These are phyloP conservation scores for Conus betulinus DNA, from an alignment of 1,140 invertebrate species.

Conservation along the genomic window DNA sequence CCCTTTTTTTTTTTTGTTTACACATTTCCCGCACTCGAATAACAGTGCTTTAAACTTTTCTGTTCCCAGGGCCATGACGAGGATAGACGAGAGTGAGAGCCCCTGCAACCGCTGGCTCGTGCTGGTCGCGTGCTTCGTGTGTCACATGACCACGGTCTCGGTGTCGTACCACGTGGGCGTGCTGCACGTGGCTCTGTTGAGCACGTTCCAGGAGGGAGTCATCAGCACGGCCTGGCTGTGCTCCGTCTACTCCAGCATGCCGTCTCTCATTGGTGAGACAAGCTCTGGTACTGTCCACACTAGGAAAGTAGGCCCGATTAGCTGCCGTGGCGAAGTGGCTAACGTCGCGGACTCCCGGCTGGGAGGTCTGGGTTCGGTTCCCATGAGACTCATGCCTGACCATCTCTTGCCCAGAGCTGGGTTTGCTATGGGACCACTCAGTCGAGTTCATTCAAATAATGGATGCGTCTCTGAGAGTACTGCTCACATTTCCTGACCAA, in stretches of 20 bases:
- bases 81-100: neutral
- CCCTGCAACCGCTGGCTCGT: conserved; percentile 11
- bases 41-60: neutral
- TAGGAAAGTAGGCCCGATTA: no score
- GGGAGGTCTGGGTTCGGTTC: no score
- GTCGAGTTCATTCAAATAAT: no score
- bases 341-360: no score
- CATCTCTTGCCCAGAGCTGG: no score
- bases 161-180: conserved; percentile 28
- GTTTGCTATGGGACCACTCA: no score
- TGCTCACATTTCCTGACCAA: no score
- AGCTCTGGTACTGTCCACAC: no score
- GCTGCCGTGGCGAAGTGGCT: no score
- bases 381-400: no score
- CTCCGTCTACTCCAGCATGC: conserved; percentile 35
- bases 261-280: conserved; percentile 24
- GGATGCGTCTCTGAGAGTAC: no score
- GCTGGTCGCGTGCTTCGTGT: conserved; percentile 22
- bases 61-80: neutral
- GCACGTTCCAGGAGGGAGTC: conserved; percentile 24
- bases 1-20: no score
- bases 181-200: conserved; percentile 37
- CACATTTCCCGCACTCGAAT: neutral
- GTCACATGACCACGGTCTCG: conserved; percentile 11
- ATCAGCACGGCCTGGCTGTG: conserved; percentile 31